Percentiles rank a stretch among this genome's conserved stretches.
These are phyloP conservation scores for Drosophila trichaetosa DNA, from an alignment of 2,888 invertebrate species.

Conservation along the genomic window DNA sequence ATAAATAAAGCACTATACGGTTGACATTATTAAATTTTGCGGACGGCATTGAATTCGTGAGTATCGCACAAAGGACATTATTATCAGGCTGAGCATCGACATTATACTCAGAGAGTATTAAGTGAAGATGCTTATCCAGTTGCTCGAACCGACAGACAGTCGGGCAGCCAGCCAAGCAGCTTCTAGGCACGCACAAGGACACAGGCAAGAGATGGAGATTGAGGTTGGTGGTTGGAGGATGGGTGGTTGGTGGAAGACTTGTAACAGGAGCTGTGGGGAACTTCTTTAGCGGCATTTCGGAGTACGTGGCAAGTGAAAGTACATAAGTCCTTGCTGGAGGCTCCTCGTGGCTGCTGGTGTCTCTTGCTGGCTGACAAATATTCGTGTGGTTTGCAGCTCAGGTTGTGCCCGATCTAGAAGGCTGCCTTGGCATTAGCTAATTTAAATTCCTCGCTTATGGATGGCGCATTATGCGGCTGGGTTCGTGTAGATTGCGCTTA, in stretches of 20 bases:
- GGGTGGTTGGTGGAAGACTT: neutral
- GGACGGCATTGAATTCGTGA: conserved; percentile 36
- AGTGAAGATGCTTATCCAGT: conserved; percentile 78
- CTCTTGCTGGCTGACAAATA: conserved; percentile 56
- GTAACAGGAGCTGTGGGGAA: conserved; percentile 19
- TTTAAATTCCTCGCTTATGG: conserved; percentile 70
- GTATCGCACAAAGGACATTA: conserved; percentile 72
- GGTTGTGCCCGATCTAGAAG: conserved; percentile 27
- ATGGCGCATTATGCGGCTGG: conserved; percentile 38
- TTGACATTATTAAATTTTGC: conserved; percentile 73
- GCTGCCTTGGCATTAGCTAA: conserved; percentile 64
- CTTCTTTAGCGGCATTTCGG: conserved; percentile 28
- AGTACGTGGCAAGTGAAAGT: conserved; percentile 65
- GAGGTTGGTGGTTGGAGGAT: neutral
- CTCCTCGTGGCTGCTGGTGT: conserved; percentile 19
- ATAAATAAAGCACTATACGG: conserved; percentile 39
- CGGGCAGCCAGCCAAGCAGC: conserved; percentile 36
- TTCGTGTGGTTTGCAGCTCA: conserved; percentile 55
- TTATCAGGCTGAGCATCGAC: conserved; percentile 74
- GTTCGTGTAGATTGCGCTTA: conserved; percentile 62
- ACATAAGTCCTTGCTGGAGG: conserved; percentile 20
- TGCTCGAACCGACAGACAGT: conserved; percentile 17
- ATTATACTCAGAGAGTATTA: conserved; percentile 76
- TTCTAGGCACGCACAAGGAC: conserved; percentile 34
- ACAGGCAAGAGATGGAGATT: neutral